Percentiles rank a stretch among this genome's conserved stretches.
phyloP scores from a whole-genome alignment of 2,113 vertebrate genomes.

The Erythrocercus mccallii region DNA sequence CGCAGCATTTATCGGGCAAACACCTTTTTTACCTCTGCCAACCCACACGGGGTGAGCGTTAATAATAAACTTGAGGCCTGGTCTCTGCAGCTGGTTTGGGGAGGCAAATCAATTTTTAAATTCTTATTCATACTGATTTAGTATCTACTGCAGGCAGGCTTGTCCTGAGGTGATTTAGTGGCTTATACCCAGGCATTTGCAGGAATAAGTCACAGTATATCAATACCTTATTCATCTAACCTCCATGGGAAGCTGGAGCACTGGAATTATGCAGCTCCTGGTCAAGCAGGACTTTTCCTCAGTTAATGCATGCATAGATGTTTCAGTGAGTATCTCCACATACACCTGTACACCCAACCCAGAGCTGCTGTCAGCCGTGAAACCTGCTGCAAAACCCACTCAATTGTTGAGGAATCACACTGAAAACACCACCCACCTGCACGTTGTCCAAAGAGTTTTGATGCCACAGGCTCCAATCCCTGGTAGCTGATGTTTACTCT shows the following conservation, averaged over 20 bases:
- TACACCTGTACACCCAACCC: too few relatives aligned
- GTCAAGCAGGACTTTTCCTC: background rate
- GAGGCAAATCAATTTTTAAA: background rate
- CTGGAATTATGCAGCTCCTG: background rate
- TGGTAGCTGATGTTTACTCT: background rate
- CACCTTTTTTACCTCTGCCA: background rate
- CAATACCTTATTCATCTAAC: background rate
- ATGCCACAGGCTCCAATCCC: background rate
- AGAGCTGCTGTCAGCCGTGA: background rate
- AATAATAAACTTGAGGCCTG: background rate
- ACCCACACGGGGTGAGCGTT: rapidly evolving
- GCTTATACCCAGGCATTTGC: background rate
- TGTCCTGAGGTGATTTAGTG: background rate
- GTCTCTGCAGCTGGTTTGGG: background rate
- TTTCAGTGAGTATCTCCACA: background rate
- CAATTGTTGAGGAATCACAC: rapidly evolving
- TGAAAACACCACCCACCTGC: background rate
- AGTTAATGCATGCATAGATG: rapidly evolving
- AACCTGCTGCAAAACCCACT: background rate
- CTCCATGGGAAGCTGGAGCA: background rate
- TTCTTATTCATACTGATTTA: background rate
- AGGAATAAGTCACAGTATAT: background rate
- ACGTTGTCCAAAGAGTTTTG: rapidly evolving
- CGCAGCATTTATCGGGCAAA: background rate
- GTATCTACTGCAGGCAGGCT: background rate